These are phyloP conservation scores for Sesia bembeciformis DNA, from an alignment of 2,888 invertebrate species.

Conservation along the genomic window DNA sequence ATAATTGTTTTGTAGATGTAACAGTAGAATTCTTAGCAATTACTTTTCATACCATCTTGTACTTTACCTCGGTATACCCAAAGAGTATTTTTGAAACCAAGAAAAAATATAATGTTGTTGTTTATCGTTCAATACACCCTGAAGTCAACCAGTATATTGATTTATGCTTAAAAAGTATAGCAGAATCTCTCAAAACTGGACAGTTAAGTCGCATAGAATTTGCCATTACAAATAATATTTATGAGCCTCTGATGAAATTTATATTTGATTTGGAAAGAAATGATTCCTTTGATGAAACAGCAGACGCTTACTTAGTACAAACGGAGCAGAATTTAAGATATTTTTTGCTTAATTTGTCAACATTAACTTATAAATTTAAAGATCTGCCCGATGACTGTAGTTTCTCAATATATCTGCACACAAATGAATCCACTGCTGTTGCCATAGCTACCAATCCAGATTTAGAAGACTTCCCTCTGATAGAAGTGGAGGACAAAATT, in stretches of 20 bases:
- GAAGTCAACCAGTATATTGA: slow-evolving; percentile 78
- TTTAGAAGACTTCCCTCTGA: slow-evolving; percentile 57
- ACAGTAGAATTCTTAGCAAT: slow-evolving; percentile 79
- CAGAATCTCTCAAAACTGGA: slow-evolving; percentile 61
- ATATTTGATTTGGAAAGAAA: slow-evolving; percentile 46
- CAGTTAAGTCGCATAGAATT: slow-evolving; percentile 69
- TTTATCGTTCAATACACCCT: slow-evolving; percentile 77
- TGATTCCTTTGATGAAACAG: slow-evolving; percentile 31
- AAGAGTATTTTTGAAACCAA: slow-evolving; percentile 75
- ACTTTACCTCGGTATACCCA: slow-evolving; percentile 77
- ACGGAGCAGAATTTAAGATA: slow-evolving; percentile 76
- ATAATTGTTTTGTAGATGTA: slow-evolving; percentile 68
- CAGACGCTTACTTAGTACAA: slow-evolving; percentile 76
- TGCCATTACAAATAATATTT: slow-evolving; percentile 43
- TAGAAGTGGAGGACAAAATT: slow-evolving; percentile 35
- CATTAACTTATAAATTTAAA: slow-evolving; percentile 56
- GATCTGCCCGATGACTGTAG: slow-evolving; percentile 68
- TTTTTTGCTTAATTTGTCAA: slow-evolving; percentile 74
- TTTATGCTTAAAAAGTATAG: slow-evolving; percentile 64
- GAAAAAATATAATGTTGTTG: slow-evolving; percentile 77
- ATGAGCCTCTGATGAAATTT: slow-evolving; percentile 38
- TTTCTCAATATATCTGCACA: slow-evolving; percentile 76
- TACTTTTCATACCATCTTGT: slow-evolving; percentile 77
- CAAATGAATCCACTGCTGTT: slow-evolving; percentile 74
- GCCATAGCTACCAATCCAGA: slow-evolving; percentile 68